These are phyloP conservation scores for Pogonophryne albipinna DNA, from an alignment of 2,797 vertebrate genomes.

Conservation along the genomic window DNA sequence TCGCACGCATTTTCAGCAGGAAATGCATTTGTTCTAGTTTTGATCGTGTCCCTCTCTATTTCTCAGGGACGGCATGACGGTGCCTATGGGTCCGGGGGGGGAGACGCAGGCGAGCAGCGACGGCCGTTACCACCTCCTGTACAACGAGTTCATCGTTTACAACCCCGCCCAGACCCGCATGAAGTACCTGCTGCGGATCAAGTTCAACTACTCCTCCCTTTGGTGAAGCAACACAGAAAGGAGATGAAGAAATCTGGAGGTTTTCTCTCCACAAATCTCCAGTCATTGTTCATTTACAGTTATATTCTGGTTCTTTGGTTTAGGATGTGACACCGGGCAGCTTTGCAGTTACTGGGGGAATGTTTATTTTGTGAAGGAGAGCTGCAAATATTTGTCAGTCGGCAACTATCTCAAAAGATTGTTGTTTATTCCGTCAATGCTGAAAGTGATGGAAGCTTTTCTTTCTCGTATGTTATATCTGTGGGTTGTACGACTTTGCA, in stretches of 20 bases:
- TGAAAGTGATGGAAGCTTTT: background rate
- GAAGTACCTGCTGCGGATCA: slow-evolving; percentile 90
- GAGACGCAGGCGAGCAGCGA: slow-evolving; percentile 77
- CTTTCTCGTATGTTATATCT: background rate
- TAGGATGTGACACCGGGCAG: background rate
- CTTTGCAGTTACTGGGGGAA: background rate
- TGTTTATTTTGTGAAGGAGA: background rate
- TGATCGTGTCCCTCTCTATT: background rate
- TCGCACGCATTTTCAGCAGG: too few species aligned
- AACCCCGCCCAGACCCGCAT: slow-evolving; percentile 88
- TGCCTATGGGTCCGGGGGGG: slow-evolving; percentile 88
- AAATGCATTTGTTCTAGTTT: too few species aligned
- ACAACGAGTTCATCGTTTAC: slow-evolving; percentile 94
- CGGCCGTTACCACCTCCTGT: slow-evolving; percentile 89
- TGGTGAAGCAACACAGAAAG: slow-evolving; percentile 81
- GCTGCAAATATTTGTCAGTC: background rate
- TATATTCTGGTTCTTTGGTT: background rate
- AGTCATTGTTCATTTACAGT: background rate
- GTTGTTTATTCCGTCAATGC: background rate
- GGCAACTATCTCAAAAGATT: background rate
- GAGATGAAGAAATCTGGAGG: background rate
- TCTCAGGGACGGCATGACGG: slow-evolving; percentile 82
- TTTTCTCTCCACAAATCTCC: background rate
- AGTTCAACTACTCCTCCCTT: slow-evolving; percentile 88
- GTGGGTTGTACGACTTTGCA: background rate